Evolutionary conservation across 1,140 invertebrate species (phyloP).

Genomic region (Scaptomyza pallida): DNA sequence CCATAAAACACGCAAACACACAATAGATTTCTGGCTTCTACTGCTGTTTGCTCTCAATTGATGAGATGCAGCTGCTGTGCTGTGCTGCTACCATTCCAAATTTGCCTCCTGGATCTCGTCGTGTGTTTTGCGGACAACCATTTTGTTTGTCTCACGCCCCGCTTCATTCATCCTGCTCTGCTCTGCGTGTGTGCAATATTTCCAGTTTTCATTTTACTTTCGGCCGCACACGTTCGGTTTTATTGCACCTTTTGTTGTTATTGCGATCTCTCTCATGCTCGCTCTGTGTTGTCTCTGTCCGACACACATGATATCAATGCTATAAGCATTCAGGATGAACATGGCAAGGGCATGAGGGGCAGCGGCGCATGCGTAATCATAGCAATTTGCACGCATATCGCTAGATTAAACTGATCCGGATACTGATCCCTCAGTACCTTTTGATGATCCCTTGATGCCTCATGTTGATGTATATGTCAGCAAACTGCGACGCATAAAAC

Average conservation of each 20-base stretch:
- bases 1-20: neutral
- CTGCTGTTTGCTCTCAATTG: slow-evolving; percentile 12
- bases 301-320: slow-evolving; percentile 5
- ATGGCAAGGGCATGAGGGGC: slow-evolving; percentile 23
- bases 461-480: slow-evolving; percentile 23
- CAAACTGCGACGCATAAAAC: slow-evolving; percentile 60
- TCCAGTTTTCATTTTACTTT: slow-evolving; percentile 17
- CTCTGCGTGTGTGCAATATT: slow-evolving; percentile 18
- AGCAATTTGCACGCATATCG: slow-evolving; percentile 81
- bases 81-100: neutral
- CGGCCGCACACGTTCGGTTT: slow-evolving; percentile 55
- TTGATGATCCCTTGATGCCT: slow-evolving; percentile 41
- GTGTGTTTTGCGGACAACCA: slow-evolving; percentile 46
- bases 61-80: slow-evolving; percentile 24
- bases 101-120: neutral
- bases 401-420: slow-evolving; percentile 75
- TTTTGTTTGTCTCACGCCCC: slow-evolving; percentile 74
- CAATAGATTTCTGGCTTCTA: neutral
- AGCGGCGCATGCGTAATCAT: slow-evolving; percentile 62
- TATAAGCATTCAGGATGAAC: neutral
- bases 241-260: slow-evolving; percentile 77
- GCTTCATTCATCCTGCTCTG: slow-evolving; percentile 46
- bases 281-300: slow-evolving; percentile 26
- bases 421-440: slow-evolving; percentile 55
- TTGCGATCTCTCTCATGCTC: slow-evolving; percentile 28